These are phyloP conservation scores for Stichopus horrens DNA, from an alignment of 53 echinoderm and acorn worm species.

Conservation along the genomic window DNA sequence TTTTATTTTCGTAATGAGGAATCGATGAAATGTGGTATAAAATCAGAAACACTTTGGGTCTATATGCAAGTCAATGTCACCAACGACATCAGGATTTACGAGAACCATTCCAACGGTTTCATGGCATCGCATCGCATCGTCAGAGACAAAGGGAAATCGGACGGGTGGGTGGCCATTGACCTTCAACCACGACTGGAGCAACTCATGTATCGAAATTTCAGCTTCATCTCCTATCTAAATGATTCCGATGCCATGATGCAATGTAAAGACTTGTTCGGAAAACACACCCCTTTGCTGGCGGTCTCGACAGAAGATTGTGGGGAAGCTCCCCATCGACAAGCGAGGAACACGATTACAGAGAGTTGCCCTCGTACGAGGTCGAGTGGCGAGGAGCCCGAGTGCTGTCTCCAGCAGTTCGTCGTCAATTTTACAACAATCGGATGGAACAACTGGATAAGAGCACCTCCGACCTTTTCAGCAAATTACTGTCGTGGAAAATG, in stretches of 20 bases:
- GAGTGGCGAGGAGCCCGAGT: not conserved
- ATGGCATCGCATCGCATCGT: not conserved
- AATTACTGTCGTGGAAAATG: constrained; percentile 25
- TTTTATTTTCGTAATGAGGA: not conserved
- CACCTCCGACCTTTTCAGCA: constrained; percentile 3
- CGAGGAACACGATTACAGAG: not conserved
- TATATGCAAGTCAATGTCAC: not conserved
- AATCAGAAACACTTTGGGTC: constrained; percentile 13
- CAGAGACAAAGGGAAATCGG: not conserved
- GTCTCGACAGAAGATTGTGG: not conserved
- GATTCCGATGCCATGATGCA: not conserved
- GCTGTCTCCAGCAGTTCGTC: constrained; percentile 13
- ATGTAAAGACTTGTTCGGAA: not conserved
- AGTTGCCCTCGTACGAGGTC: not conserved
- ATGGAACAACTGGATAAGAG: constrained; percentile 3
- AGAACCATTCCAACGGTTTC: constrained; percentile 4
- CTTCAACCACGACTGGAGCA: not conserved
- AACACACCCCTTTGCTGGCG: constrained; percentile 1
- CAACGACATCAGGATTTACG: not conserved
- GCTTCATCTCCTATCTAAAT: not conserved
- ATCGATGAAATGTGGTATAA: not conserved
- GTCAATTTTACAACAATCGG: constrained; percentile 15
- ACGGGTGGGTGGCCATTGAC: not conserved
- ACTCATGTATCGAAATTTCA: not conserved
- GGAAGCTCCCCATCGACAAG: not conserved